Conservation (phyloP, 1,140 invertebrate species). For the Drosophila ogumai region DNA sequence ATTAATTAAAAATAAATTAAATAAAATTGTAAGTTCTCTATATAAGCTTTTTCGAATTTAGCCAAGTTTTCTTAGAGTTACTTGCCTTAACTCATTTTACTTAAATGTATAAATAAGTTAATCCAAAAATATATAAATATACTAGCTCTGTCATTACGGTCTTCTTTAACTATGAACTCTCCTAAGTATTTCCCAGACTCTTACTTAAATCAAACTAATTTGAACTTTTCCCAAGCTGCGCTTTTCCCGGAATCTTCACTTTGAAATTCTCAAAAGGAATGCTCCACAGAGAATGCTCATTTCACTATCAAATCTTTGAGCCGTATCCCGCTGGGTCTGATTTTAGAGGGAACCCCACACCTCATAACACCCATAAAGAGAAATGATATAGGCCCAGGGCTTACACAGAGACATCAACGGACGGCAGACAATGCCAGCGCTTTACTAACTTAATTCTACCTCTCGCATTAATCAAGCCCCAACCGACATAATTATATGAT, state of each 20-base stretch:
- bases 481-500: constrained; percentile 68
- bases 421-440: constrained; percentile 57
- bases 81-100: no score
- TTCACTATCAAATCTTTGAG: constrained; percentile 45
- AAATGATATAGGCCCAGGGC: constrained; percentile 16
- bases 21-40: no score
- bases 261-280: constrained; percentile 11
- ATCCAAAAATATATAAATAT: no score
- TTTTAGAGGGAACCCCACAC: constrained; percentile 12
- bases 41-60: no score
- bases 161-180: no score
- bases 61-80: no score
- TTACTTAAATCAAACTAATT: constrained; percentile 25
- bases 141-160: not conserved
- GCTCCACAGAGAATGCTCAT: constrained; percentile 23
- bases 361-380: constrained; percentile 25
- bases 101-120: no score
- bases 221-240: constrained; percentile 30
- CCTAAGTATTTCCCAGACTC: not conserved
- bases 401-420: constrained; percentile 23
- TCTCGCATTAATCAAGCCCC: constrained; percentile 56
- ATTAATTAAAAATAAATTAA: not conserved
- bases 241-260: constrained; percentile 28
- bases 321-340: constrained; percentile 34
- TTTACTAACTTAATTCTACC: constrained; percentile 77